Conservation (phyloP, 2,888 invertebrate genomes). For the Limnephilus rhombicus region DNA sequence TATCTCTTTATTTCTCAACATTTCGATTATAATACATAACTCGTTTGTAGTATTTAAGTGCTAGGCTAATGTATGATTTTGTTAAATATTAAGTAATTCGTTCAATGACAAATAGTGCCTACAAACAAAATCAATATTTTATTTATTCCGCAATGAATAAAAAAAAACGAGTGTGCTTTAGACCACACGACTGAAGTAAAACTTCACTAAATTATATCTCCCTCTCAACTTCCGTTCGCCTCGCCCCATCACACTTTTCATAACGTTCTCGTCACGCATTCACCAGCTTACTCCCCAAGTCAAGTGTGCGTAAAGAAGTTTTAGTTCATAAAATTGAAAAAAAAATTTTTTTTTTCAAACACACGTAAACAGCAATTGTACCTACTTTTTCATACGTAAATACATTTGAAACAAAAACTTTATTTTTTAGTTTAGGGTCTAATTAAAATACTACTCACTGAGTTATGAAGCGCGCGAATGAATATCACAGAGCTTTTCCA, state of each 20-base stretch:
- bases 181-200: too few species aligned
- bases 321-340: too few species aligned
- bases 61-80: not conserved
- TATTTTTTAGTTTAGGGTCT: not conserved
- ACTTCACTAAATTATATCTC: too few species aligned
- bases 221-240: too few species aligned
- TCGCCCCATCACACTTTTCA: too few species aligned
- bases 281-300: too few species aligned
- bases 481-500: constrained; percentile 48
- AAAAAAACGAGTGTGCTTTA: too few species aligned
- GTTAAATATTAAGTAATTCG: too few species aligned
- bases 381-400: too few species aligned
- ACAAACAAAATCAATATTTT: not conserved
- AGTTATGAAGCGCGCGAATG: constrained; percentile 34
- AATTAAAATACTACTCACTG: not conserved
- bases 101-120: not conserved
- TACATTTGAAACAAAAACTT: not conserved
- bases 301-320: too few species aligned
- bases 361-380: not conserved
- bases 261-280: too few species aligned
- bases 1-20: not conserved
- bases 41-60: not conserved
- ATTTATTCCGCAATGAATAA: not conserved
- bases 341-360: not conserved
- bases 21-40: not conserved